These are phyloP conservation scores for Nomada ferruginata DNA, from an alignment of 2,888 invertebrate species.

Conservation along the genomic window DNA sequence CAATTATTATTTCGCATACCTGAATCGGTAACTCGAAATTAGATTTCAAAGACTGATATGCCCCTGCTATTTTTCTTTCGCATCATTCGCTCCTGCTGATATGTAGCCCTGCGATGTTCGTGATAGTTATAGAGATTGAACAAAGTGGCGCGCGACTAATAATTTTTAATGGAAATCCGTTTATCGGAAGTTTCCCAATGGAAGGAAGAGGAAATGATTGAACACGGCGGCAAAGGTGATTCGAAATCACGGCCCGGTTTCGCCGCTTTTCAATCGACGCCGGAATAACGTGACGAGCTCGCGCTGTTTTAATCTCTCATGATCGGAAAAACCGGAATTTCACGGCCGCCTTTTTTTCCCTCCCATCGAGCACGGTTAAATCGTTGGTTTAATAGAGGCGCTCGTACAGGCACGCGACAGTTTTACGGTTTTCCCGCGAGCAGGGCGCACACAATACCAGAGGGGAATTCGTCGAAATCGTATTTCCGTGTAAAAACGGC, in stretches of 20 bases:
- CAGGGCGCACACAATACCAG: not conserved
- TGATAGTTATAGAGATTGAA: no score
- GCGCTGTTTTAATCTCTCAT: constrained; percentile 39
- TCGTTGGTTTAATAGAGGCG: constrained; percentile 52
- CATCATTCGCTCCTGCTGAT: no score
- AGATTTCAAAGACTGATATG: no score
- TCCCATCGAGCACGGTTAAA: constrained; percentile 52
- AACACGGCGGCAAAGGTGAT: not conserved
- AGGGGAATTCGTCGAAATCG: constrained; percentile 56
- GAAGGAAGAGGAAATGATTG: not conserved
- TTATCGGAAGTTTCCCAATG: not conserved
- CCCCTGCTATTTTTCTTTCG: no score
- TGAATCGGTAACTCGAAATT: no score
- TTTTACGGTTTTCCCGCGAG: constrained; percentile 45
- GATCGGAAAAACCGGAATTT: constrained; percentile 42
- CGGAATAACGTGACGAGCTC: constrained; percentile 12
- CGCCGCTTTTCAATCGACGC: constrained; percentile 4
- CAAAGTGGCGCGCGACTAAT: no score
- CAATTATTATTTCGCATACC: no score
- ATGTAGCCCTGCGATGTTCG: no score
- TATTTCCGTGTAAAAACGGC: constrained; percentile 41
- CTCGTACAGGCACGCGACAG: constrained; percentile 39
- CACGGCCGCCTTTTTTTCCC: constrained; percentile 25
- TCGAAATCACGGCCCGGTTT: constrained; percentile 21
- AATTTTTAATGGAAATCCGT: no score